phyloP scores from a whole-genome alignment of 2,797 vertebrate genomes.

The Phataginus tricuspis region DNA sequence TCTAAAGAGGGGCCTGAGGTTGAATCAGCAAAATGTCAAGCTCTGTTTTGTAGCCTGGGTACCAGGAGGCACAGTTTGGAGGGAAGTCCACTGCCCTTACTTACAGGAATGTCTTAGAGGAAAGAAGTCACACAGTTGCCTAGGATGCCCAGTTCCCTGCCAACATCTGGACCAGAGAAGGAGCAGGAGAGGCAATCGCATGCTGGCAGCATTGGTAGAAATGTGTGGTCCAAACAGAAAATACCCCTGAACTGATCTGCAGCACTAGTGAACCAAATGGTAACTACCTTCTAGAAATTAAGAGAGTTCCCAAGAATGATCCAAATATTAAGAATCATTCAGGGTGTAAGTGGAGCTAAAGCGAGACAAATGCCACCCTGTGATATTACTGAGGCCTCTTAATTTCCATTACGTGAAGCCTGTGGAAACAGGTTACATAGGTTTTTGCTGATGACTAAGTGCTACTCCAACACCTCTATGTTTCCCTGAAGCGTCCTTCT shows the following conservation, averaged over 20 bases:
- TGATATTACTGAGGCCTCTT: too few relatives aligned
- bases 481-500: background rate
- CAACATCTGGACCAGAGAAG: background rate
- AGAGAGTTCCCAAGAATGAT: background rate
- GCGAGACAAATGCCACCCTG: background rate
- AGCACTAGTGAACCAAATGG: background rate
- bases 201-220: background rate
- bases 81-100: background rate
- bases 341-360: background rate
- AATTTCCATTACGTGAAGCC: fast-evolving
- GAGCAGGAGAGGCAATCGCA: background rate
- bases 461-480: background rate
- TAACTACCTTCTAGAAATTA: background rate
- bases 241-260: background rate
- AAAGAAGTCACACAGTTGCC: background rate
- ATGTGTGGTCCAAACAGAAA: background rate
- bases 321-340: background rate
- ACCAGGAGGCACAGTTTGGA: background rate
- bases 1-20: background rate
- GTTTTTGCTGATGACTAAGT: background rate
- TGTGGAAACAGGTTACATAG: background rate
- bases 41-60: background rate
- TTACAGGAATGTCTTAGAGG: background rate
- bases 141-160: too few relatives aligned
- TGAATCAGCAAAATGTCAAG: background rate